Base-by-base conservation (phyloP, 37 sponge, comb jelly and placozoan genomes). In the Amphimedon queenslandica region DNA sequence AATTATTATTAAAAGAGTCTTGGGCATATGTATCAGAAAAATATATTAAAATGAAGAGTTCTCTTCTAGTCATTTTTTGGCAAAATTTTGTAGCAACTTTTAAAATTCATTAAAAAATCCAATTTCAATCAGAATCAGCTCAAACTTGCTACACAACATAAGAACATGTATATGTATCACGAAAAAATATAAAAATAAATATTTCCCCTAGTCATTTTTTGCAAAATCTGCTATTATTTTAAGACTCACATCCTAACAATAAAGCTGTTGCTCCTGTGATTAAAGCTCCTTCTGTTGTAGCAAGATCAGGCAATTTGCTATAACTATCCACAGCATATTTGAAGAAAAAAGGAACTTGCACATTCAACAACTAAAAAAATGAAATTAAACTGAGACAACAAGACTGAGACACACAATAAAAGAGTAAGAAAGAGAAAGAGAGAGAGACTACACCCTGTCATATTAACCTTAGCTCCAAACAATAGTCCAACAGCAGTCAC, bases 291-390 rank as follows among this genome's bases (percentile, higher is more conserved):
- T 82, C 77, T 1, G 93, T 80, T 25, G 84, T 78, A 36, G 77
- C 37, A 4, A 95, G 64, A 29, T 55, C 24, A 41, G 86, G 86
- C 6, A 84, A 64, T 16, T 75, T 71, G 57, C 80, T 83, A 66
- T 81, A 76, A 57, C 85, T 58, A 72, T 95, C 96, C 35, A 95
- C 89, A 35, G 87, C 87, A 65, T 85, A 79, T 72, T 95, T 95
- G 87, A 95, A 95, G 70, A 92, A 83, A 83, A 89, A 92, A 1
- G 96, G 96, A 3, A 95, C 92, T 58, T 82, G 80, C 3, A 95
- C 78, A 66, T 88, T 95, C 69, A 92, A 28, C 40, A 95, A 55
- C 93, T 95, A 61, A 21, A 55, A 38, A 23, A 40, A 36, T 75
- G 64, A n/a, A n/a, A n/a, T n/a, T n/a, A n/a, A n/a, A n/a, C n/a